A percentile compares a stretch with the other conserved stretches of the same genome.
Evolutionary conservation across 2,888 invertebrate genomes (phyloP).

Genomic region (Lypha dubia): DNA sequence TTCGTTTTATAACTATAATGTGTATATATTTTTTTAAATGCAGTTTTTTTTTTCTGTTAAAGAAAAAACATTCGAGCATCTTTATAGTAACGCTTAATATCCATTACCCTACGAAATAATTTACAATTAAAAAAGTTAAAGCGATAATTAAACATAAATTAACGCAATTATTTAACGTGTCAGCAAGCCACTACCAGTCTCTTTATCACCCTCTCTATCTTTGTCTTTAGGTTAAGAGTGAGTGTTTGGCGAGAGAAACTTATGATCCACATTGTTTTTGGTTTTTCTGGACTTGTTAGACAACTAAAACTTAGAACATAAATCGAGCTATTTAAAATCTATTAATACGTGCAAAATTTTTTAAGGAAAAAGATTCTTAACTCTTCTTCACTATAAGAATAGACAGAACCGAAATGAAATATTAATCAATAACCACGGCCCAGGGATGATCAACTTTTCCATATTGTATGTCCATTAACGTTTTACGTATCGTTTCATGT

Average conservation of each 20-base stretch:
- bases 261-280: background rate
- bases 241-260: background rate
- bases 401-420: background rate
- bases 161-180: background rate
- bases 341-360: constrained; percentile 78
- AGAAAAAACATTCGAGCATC: constrained; percentile 47
- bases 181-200: background rate
- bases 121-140: constrained; percentile 43
- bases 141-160: constrained; percentile 16
- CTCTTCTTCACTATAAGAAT: constrained; percentile 45
- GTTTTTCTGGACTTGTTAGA: background rate
- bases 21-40: constrained; percentile 65
- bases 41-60: constrained; percentile 27
- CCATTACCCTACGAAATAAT: constrained; percentile 38
- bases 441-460: constrained; percentile 93
- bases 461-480: constrained; percentile 94
- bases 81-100: constrained; percentile 14
- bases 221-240: background rate
- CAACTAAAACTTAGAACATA: constrained; percentile 45
- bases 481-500: constrained; percentile 89
- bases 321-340: constrained; percentile 74
- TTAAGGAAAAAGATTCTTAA: constrained; percentile 52
- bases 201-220: no score
- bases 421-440: constrained; percentile 87
- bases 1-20: constrained; percentile 25